Conservation (phyloP, 2,888 invertebrate species). For the Hyposoter didymator region DNA sequence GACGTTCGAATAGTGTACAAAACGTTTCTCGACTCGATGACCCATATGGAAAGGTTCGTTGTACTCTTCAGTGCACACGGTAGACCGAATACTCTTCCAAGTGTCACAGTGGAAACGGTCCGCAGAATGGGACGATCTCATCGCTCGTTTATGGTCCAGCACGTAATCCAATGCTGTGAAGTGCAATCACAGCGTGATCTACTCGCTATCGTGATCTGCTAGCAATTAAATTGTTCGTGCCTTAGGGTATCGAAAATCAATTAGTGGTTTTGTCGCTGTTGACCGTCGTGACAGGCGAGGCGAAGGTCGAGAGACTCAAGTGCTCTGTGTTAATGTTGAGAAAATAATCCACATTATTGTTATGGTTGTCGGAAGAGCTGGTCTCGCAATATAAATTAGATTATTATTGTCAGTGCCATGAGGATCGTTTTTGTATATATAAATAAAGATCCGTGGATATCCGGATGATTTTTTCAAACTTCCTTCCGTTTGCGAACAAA, state of each 20-base stretch:
- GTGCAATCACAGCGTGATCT: not conserved
- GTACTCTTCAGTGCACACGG: slow-evolving; percentile 35
- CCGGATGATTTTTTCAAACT: slow-evolving; percentile 32
- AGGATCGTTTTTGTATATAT: not conserved
- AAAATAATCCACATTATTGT: slow-evolving; percentile 54
- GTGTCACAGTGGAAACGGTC: slow-evolving; percentile 35
- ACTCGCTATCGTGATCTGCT: slow-evolving; percentile 45
- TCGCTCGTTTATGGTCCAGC: not conserved
- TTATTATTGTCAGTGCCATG: not conserved
- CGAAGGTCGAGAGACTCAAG: slow-evolving; percentile 58
- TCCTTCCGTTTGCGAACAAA: slow-evolving; percentile 61
- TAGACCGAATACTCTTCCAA: slow-evolving; percentile 51
- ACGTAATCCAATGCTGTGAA: slow-evolving; percentile 11
- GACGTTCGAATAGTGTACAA: not conserved
- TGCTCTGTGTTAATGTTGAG: slow-evolving; percentile 26
- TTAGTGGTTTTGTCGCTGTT: slow-evolving; percentile 63
- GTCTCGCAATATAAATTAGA: slow-evolving; percentile 3
- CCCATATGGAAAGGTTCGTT: slow-evolving; percentile 17
- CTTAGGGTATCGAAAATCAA: slow-evolving; percentile 67
- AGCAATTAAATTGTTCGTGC: slow-evolving; percentile 61
- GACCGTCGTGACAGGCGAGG: slow-evolving; percentile 23
- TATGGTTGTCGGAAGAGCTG: slow-evolving; percentile 38
- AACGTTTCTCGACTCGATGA: slow-evolving; percentile 37
- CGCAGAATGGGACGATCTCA: not conserved
- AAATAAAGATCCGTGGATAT: not conserved